Base-by-base conservation (phyloP, 2,113 vertebrate species). In the Trochalopteron elliotii region DNA sequence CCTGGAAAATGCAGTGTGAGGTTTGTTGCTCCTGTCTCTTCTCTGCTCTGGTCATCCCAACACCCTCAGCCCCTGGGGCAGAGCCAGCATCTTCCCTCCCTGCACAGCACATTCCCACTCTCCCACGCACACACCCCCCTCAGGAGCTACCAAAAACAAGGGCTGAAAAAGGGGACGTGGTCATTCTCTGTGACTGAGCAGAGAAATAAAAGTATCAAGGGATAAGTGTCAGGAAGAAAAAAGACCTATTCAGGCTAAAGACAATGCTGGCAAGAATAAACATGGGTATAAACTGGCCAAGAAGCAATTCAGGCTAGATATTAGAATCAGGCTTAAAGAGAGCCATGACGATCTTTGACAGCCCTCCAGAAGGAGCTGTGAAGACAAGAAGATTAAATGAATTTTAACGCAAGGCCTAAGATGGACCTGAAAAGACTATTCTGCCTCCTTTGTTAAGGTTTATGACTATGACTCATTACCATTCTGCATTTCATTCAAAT, bases 251-350 rank as follows among this genome's bases (percentile, higher is more conserved):
- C 86, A 92, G 64, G 68, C 56, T 81, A 70, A 92, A 93, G 76
- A 94, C 89, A 97, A 95, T 95, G 83, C 64, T 96, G 91, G 92
- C 90, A 90, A 90, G 71, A 90, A 93, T 55, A 83, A 94, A 70
- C 77, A 85, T 0, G 76, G 22, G 39, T 78, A 52, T 70, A 88
- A 95, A 92, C 45, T 83, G 79, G 57, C 82, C 67, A 83, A 94
- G 82, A 71, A 88, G 68, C 40, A 90, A 88, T 83, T 92, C 88
- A 93, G 45, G 28, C 70, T 76, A 85, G 70, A 94, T 93, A 79
- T 75, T 91, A 75, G 90, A 95, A 71, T 94, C 81, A 94, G 61
- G 76, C 74, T 87, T 93, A 83, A 57, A 64, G 53, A 79, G 37
- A 83, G 47, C 11, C 68, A 74, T 61, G 72, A 87, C 0, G 1